A percentile compares a stretch with the other conserved stretches of the same genome.
phyloP scores from a whole-genome alignment of 2,888 invertebrate genomes.

The Cheilosia pagana region DNA sequence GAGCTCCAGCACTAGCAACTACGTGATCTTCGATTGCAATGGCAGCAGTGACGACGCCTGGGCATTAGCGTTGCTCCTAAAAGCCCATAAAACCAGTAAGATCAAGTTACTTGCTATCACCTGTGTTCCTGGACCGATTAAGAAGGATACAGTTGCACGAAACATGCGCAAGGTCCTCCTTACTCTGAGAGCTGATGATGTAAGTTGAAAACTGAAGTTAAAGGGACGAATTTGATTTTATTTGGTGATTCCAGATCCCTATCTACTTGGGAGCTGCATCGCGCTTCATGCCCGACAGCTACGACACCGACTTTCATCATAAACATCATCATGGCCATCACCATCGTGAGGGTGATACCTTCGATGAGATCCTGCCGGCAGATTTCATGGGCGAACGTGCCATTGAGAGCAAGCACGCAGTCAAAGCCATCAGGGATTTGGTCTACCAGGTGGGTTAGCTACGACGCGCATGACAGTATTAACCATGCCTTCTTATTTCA shows the following conservation, averaged over 20 bases:
- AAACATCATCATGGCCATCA: neutral
- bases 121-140: conserved; percentile 88
- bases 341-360: conserved; percentile 86
- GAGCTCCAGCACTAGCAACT: conserved; percentile 24
- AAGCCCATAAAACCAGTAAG: conserved; percentile 81
- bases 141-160: conserved; percentile 86
- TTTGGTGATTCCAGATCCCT: conserved; percentile 4
- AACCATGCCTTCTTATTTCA: neutral
- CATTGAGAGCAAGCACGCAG: conserved; percentile 84
- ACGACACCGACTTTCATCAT: conserved; percentile 16
- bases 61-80: conserved; percentile 84
- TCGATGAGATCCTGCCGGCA: conserved; percentile 87
- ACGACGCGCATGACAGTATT: too few species aligned
- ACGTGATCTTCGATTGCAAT: conserved; percentile 85
- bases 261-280: conserved; percentile 17
- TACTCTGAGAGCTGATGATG: conserved; percentile 86
- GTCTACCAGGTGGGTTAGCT: conserved; percentile 84
- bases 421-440: conserved; percentile 85
- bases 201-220: conserved; percentile 82
- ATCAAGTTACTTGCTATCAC: conserved; percentile 86
- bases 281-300: conserved; percentile 20
- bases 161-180: conserved; percentile 89
- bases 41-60: conserved; percentile 86
- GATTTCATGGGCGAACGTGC: conserved; percentile 82
- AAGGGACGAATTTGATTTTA: accelerated